These are phyloP conservation scores for Enteromius trimaculatus DNA, from an alignment of 2,797 vertebrate genomes.

Conservation along the genomic window DNA sequence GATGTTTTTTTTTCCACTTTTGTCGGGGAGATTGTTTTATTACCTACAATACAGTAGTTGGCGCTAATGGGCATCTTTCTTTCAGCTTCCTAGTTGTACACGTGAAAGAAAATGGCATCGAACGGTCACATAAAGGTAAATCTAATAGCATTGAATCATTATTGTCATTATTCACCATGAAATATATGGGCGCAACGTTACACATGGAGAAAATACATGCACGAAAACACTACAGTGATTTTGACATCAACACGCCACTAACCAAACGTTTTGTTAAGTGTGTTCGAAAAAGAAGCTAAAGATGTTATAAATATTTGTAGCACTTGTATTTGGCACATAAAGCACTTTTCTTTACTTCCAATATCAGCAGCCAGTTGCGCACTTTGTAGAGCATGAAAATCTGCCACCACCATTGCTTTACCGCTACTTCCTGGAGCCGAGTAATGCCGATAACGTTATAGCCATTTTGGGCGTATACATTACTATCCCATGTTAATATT, in stretches of 20 bases:
- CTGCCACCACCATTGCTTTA: not conserved
- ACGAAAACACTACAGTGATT: not conserved
- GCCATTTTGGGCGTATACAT: not conserved
- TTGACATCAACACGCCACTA: not conserved
- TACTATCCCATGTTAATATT: not conserved
- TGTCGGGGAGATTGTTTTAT: too few species aligned
- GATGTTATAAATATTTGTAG: not conserved
- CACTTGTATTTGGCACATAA: not conserved
- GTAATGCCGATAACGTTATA: not conserved
- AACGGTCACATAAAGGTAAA: slow-evolving; percentile 33
- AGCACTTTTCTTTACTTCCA: not conserved
- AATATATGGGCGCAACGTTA: not conserved
- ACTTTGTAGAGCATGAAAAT: not conserved
- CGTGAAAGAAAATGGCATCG: slow-evolving; percentile 23
- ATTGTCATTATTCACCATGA: not conserved
- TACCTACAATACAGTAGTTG: not conserved
- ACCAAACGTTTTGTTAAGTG: not conserved
- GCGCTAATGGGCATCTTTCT: not conserved
- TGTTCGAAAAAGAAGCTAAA: not conserved
- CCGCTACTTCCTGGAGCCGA: not conserved
- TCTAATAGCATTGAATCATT: not conserved
- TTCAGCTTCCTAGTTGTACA: not conserved
- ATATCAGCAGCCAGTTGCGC: not conserved
- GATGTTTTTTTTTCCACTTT: not conserved
- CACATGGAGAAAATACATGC: not conserved